Evolutionary conservation across 2,113 vertebrate genomes (phyloP), one percentile per base, ranked within the genome.

Genomic region (Odocoileus virginianus): DNA sequence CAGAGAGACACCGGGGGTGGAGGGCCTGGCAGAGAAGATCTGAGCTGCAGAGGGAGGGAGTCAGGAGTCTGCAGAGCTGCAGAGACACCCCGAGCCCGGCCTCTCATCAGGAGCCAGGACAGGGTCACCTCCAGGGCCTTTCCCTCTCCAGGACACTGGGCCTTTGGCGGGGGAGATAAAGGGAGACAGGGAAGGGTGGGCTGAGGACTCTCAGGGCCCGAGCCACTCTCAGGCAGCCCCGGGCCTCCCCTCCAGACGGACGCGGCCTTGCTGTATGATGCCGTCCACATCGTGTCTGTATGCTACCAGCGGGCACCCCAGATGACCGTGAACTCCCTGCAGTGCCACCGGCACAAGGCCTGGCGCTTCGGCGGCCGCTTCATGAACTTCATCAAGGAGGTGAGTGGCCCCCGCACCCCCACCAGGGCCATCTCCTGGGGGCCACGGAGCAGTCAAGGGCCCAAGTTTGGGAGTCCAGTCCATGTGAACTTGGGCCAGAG

Each of bases 301-400:
- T 99, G 99, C 97, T 99, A 99, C 98, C 99, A 99, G 98, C 99
- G 99, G 15, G 99, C 99, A 0, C 99, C 99, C 0, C 99, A 99
- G 99, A 99, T 99, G 99, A 99, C 99, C 0, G 99, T 99, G 12
- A 99, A 99, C 99, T 99, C 99, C 8, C 99, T 99, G 98, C 99
- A 99, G 98, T 99, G 99, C 98, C 99, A 99, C 91, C 99, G 99
- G 25, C 99, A 99, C 99, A 99, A 99, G 97, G 99, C 99, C 96
- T 99, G 99, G 99, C 99, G 99, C 97, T 99, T 99, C 7, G 99
- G 99, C 0, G 99, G 99, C 2, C 99, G 99, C 98, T 99, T 99
- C 98, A 99, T 99, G 99, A 99, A 99, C 92, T 99, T 99, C 98
- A 99, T 99, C 97, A 99, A 99, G 98, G 99, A 99, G 99, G 99